A percentile compares a stretch with the other conserved stretches of the same genome.
These are phyloP conservation scores for Centruroides vittatus DNA, from an alignment of 1,140 invertebrate genomes.

Conservation along the genomic window DNA sequence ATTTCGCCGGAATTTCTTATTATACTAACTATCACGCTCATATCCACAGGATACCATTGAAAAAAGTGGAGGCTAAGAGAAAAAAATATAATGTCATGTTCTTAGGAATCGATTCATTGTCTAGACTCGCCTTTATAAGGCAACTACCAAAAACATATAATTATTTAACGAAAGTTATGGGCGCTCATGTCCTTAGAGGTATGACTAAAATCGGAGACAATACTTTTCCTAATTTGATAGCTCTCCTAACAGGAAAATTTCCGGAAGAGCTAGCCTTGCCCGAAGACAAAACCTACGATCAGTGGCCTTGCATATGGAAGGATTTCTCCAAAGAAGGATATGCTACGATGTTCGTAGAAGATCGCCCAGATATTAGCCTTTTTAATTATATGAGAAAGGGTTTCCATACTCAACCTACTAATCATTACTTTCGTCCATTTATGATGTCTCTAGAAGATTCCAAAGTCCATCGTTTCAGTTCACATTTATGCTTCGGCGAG, in stretches of 20 bases:
- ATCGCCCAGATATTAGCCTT: conserved; percentile 15
- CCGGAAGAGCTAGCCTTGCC: background rate
- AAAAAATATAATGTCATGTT: conserved; percentile 18
- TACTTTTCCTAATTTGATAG: conserved; percentile 31
- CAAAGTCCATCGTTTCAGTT: conserved; percentile 10
- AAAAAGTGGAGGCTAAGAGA: background rate
- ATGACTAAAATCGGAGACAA: conserved; percentile 33
- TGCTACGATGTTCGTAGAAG: conserved; percentile 20
- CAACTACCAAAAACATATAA: conserved; percentile 36
- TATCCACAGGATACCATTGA: background rate
- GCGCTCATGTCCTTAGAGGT: conserved; percentile 45
- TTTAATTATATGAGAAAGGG: conserved; percentile 21
- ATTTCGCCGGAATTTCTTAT: conserved; percentile 9
- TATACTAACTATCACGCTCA: conserved; percentile 9
- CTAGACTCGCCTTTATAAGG: conserved; percentile 21
- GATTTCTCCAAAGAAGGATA: conserved; percentile 18
- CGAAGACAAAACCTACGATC: conserved; percentile 6
- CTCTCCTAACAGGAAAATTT: conserved; percentile 26
- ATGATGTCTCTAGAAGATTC: conserved; percentile 18
- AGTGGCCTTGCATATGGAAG: conserved; percentile 20
- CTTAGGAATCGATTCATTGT: conserved; percentile 23
- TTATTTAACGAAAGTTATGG: conserved; percentile 51
- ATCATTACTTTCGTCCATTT: conserved; percentile 23
- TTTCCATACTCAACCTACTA: conserved; percentile 18
- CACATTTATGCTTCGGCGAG: conserved; percentile 15